Percentiles rank a stretch among this genome's conserved stretches.
phyloP scores from a whole-genome alignment of 2,113 vertebrate genomes.

The Malaclemys terrapin region DNA sequence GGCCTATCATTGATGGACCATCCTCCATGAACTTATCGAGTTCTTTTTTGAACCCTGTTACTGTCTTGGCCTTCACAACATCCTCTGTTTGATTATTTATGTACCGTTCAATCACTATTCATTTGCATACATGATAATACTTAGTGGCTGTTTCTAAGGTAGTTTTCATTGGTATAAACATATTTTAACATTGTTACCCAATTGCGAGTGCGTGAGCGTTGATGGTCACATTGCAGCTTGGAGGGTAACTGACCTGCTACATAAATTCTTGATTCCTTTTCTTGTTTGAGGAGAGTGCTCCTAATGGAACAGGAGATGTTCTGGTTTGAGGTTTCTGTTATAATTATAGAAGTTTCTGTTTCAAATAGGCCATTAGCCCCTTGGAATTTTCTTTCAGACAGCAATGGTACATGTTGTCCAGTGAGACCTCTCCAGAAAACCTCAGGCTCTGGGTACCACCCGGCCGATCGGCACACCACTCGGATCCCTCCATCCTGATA shows the following conservation, averaged over 20 bases:
- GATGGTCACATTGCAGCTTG: not conserved
- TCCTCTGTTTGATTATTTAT: not conserved
- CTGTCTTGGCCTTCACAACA: too few relatives aligned
- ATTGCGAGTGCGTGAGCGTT: not conserved
- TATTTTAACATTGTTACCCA: not conserved
- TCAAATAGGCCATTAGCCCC: constrained; percentile 58
- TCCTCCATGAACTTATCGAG: too few relatives aligned
- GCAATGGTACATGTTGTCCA: constrained; percentile 5
- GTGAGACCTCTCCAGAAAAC: constrained; percentile 46
- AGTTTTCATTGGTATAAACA: not conserved
- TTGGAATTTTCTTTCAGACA: not conserved
- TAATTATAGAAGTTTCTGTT: constrained; percentile 10
- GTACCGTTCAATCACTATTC: not conserved
- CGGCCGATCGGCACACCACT: constrained; percentile 51
- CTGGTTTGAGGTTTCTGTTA: constrained; percentile 18
- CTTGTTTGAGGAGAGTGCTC: constrained; percentile 53
- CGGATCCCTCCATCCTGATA: constrained; percentile 11
- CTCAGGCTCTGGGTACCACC: constrained; percentile 70
- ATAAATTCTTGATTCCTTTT: constrained; percentile 39
- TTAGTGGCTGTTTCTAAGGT: not conserved
- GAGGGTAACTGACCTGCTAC: constrained; percentile 49
- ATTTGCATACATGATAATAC: not conserved
- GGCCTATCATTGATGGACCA: too few relatives aligned
- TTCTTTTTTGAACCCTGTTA: too few relatives aligned
- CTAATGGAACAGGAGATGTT: constrained; percentile 58